These are phyloP conservation scores for Corythornis vintsioides DNA, from an alignment of 2,113 vertebrate genomes.

Conservation along the genomic window DNA sequence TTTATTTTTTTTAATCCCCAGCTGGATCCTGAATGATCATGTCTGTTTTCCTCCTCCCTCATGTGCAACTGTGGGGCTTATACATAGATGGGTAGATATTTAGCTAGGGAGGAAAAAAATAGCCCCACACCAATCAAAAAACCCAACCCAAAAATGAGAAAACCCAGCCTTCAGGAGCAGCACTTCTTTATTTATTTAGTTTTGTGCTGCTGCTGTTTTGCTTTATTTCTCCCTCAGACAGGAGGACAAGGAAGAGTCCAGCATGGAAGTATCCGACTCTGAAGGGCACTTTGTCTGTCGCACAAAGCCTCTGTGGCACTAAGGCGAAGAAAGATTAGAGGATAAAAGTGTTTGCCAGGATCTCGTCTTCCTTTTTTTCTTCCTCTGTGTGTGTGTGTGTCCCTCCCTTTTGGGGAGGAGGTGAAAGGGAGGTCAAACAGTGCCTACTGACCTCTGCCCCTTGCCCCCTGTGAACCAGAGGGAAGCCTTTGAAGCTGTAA, in stretches of 20 bases:
- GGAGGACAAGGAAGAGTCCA: not conserved
- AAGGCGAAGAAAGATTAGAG: slow-evolving; percentile 44
- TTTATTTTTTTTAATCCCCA: not conserved
- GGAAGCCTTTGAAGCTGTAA: slow-evolving; percentile 64
- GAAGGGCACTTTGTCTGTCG: slow-evolving; percentile 22
- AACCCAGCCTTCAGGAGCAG: not conserved
- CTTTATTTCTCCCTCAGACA: not conserved
- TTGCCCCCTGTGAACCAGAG: slow-evolving; percentile 65
- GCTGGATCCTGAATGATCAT: not conserved
- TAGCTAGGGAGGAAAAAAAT: not conserved
- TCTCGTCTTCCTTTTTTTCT: slow-evolving; percentile 21
- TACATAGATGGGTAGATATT: not conserved
- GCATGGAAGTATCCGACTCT: not conserved
- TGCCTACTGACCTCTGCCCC: slow-evolving; percentile 58
- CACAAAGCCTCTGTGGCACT: slow-evolving; percentile 32
- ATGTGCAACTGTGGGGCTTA: not conserved
- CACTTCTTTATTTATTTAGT: not conserved
- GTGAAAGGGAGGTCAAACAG: slow-evolving; percentile 64
- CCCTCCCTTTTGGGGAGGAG: slow-evolving; percentile 25
- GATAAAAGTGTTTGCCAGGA: slow-evolving; percentile 37
- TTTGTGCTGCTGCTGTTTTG: not conserved
- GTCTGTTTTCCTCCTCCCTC: not conserved
- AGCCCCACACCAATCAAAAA: not conserved
- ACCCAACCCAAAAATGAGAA: not conserved
- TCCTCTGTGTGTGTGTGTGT: not conserved